These are phyloP conservation scores for Aphelinus atriplicis DNA, from an alignment of 1,140 invertebrate genomes.

Conservation along the genomic window DNA sequence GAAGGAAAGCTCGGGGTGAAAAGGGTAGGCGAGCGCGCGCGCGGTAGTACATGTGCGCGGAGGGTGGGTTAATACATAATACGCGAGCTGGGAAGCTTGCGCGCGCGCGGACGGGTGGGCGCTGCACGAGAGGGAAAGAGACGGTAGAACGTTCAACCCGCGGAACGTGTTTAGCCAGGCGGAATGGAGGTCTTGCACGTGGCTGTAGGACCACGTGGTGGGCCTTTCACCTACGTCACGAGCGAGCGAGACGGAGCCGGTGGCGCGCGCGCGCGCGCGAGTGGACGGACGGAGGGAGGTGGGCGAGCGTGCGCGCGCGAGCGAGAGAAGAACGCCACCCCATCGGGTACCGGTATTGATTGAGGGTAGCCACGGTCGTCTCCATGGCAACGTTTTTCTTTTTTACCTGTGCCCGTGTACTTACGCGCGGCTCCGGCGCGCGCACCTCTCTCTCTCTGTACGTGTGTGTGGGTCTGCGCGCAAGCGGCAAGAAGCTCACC, in stretches of 20 bases:
- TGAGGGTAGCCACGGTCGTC: conserved; percentile 62
- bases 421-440: conserved; percentile 7
- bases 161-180: neutral
- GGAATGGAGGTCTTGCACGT: conserved; percentile 58
- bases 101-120: no score
- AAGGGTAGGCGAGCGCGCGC: no score
- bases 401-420: conserved; percentile 52
- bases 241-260: conserved; percentile 13
- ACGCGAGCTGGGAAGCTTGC: no score
- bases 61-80: no score
- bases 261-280: neutral
- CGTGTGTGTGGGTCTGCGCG: neutral
- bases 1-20: no score
- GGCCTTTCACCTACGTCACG: conserved; percentile 57
- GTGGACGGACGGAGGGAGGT: neutral
- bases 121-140: no score
- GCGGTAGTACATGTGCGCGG: no score
- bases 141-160: no score
- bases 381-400: conserved; percentile 57
- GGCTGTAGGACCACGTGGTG: conserved; percentile 62
- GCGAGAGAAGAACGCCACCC: conserved; percentile 33
- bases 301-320: neutral
- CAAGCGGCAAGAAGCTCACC: no score
- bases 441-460: neutral
- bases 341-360: conserved; percentile 57